Percentiles rank a stretch among this genome's conserved stretches.
Conservation (phyloP, 2,888 invertebrate species). For the Himalopsyche tibetana region DNA sequence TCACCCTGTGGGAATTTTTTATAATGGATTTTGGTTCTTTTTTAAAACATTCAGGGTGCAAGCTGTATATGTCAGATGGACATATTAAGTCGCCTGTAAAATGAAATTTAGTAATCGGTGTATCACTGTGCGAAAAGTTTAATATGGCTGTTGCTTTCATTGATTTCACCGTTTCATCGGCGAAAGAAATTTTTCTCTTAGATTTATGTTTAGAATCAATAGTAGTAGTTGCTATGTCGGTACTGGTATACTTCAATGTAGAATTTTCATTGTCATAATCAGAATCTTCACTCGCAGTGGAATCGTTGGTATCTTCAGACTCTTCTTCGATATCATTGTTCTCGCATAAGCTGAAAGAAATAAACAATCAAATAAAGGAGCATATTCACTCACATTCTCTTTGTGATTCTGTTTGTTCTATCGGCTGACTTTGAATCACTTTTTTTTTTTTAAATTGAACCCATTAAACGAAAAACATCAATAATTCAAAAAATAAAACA, state of each 20-base stretch:
- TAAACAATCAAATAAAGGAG: constrained; percentile 60
- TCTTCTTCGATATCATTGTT: constrained; percentile 66
- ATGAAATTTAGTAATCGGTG: constrained; percentile 66
- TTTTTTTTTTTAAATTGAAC: no score
- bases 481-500: no score
- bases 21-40: constrained; percentile 71
- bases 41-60: constrained; percentile 68
- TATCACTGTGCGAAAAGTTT: constrained; percentile 71
- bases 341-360: constrained; percentile 69
- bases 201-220: constrained; percentile 62
- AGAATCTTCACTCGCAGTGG: neutral
- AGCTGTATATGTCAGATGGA: constrained; percentile 74
- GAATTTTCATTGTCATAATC: constrained; percentile 57
- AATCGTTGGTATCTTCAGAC: constrained; percentile 49
- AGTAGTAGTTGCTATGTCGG: neutral
- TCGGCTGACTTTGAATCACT: no score
- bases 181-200: constrained; percentile 72
- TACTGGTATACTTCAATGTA: constrained; percentile 63
- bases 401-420: no score
- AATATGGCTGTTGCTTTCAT: constrained; percentile 65
- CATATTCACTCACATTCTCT: neutral
- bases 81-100: constrained; percentile 72
- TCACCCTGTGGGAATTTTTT: constrained; percentile 69
- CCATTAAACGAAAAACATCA: no score
- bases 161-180: constrained; percentile 68